phyloP scores from a whole-genome alignment of 1,140 invertebrate genomes.

The Watersipora subatra region DNA sequence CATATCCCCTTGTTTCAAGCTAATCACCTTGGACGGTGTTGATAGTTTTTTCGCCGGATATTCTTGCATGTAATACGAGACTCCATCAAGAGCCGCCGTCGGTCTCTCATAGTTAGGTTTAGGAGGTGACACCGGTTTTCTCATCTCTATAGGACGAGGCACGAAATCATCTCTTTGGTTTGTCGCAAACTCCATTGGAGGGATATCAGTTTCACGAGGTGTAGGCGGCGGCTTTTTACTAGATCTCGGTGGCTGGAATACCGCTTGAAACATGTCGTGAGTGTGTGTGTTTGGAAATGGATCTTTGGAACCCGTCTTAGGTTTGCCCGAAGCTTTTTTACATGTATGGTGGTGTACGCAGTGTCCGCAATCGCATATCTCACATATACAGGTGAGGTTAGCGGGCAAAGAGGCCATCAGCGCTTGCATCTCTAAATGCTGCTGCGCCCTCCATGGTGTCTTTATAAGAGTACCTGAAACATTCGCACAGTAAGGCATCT shows the following conservation, averaged over 20 bases:
- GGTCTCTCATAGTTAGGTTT: not conserved
- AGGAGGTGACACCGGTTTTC: not conserved
- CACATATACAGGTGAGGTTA: not conserved
- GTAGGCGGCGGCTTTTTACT: constrained; percentile 24
- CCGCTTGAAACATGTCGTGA: constrained; percentile 17
- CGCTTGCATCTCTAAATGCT: not conserved
- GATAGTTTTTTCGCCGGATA: not conserved
- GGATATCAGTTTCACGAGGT: constrained; percentile 9
- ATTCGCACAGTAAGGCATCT: too few relatives aligned
- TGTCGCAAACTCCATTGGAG: constrained; percentile 27
- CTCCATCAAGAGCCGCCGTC: not conserved
- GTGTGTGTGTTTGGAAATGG: constrained; percentile 17
- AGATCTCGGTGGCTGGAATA: constrained; percentile 23
- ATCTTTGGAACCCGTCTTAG: constrained; percentile 11
- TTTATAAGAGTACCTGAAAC: not conserved
- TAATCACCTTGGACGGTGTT: not conserved
- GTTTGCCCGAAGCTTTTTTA: not conserved
- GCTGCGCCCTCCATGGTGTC: not conserved
- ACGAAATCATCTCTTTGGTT: constrained; percentile 25
- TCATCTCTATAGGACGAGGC: not conserved
- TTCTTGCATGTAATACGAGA: not conserved
- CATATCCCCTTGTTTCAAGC: not conserved
- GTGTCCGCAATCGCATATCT: constrained; percentile 1
- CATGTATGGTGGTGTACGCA: not conserved
- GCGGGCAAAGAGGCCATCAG: not conserved